Base-by-base conservation (phyloP, 2,113 vertebrate species). In the Notechis scutatus region DNA sequence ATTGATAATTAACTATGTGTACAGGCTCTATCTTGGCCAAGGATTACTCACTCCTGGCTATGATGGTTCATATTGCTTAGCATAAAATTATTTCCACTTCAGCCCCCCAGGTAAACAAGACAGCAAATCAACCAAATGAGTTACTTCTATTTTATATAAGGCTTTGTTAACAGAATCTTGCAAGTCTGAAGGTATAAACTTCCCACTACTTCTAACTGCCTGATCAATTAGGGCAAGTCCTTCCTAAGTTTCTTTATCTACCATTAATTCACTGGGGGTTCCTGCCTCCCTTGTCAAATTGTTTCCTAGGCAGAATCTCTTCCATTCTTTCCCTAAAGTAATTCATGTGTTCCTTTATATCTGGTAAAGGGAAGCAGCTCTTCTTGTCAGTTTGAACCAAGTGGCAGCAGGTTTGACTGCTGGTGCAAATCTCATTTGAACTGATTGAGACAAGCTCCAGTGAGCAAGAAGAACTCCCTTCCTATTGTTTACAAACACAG, bases 401-500 rank as follows among this genome's bases (percentile, higher is more conserved):
- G 64, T 29, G 94, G 39, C 20, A 21, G 7, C 92, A 24, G 74
- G 14, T 0, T 39, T 3, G 89, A 50, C 45, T 81, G 45, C 47
- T n/a, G 6, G 55, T 15, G 12, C 34, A 91, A 69, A 92, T 94
- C 29, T 69, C 24, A 90, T 93, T 95, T 95, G 90, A 55, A 24
- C 69, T 89, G 42, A 92, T 96, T 94, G 93, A 94, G 12, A 69
- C 95, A 92, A 91, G 74, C 15, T 88, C 86, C 94, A 47, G 15
- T 87, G 88, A 95, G 92, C 95, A 90, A 74, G 87, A 87, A 61
- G 24, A 95, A 91, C 81, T n/a, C 9, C 47, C 34, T 54, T 24
- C 88, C 87, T 92, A 93, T 93, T 95, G 92, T 96, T 90, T 93
- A 92, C 93, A 95, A 96, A 92, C 55, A 95, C 12, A 91, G 59